Percentiles rank a stretch among this genome's conserved stretches.
These are phyloP conservation scores for Plagodis dolabraria DNA, from an alignment of 2,888 invertebrate species.

Conservation along the genomic window DNA sequence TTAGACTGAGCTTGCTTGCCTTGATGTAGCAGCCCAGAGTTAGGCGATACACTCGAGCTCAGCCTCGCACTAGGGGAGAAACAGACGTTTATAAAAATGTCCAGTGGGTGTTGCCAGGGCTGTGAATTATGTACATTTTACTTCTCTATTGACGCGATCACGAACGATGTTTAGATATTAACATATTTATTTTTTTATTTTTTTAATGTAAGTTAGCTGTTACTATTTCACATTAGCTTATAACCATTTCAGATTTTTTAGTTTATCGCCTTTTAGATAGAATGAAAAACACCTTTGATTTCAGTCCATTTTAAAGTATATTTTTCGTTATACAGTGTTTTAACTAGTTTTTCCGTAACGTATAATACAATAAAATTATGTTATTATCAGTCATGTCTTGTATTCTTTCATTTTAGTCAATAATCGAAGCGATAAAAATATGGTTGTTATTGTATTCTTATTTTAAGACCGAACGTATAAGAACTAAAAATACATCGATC, in stretches of 20 bases:
- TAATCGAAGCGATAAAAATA: not conserved
- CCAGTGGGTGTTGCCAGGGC: conserved; percentile 68
- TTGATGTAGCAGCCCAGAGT: too few species aligned
- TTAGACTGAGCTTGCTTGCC: too few species aligned
- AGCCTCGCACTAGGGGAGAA: not conserved
- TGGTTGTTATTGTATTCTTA: not conserved
- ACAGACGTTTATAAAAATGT: conserved; percentile 27
- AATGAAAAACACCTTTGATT: too few species aligned
- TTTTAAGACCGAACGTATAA: not conserved
- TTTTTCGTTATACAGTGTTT: not conserved
- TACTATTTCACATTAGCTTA: conserved; percentile 17
- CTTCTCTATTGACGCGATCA: conserved; percentile 55
- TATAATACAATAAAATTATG: not conserved
- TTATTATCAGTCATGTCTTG: not conserved
- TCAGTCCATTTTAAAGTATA: not conserved
- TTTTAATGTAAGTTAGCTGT: conserved; percentile 38
- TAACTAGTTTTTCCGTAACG: not conserved
- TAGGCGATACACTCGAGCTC: too few species aligned
- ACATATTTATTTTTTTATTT: conserved; percentile 60
- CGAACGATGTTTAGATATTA: conserved; percentile 44
- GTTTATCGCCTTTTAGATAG: too few species aligned
- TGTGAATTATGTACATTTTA: conserved; percentile 74
- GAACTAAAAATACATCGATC: not conserved
- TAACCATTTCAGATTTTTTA: conserved; percentile 9
- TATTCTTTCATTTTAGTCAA: not conserved